phyloP scores from a whole-genome alignment of 64 coral and sea anemone genomes.

The Catalaphyllia jardinei region DNA sequence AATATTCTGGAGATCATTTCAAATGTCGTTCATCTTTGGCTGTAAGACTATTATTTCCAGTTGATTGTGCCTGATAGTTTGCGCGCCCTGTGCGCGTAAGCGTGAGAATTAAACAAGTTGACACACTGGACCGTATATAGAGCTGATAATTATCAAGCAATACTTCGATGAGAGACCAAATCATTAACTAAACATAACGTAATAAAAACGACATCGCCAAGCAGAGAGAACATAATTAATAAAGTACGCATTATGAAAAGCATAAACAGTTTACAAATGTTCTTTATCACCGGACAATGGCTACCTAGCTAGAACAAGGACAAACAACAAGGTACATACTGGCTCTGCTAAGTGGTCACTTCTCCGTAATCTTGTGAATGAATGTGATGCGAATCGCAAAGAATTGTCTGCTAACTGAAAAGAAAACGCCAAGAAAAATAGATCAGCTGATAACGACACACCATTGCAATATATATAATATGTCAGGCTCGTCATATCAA shows the following conservation, averaged over 20 bases:
- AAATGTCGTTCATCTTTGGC: no score
- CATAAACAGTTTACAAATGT: slow-evolving; percentile 27
- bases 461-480: no score
- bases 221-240: not conserved
- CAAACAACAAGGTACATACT: not conserved
- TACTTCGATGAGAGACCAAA: not conserved
- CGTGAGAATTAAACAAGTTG: not conserved
- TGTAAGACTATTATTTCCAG: not conserved
- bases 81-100: not conserved
- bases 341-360: not conserved
- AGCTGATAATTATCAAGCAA: not conserved
- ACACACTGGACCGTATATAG: not conserved
- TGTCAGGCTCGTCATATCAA: not conserved
- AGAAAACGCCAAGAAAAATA: not conserved
- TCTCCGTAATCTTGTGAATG: not conserved
- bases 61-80: not conserved
- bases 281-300: slow-evolving; percentile 6
- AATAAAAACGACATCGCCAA: not conserved
- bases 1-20: no score
- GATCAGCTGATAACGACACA: not conserved
- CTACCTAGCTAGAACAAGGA: not conserved
- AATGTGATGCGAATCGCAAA: not conserved
- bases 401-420: not conserved
- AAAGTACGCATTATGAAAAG: not conserved
- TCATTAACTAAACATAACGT: not conserved